These are phyloP conservation scores for Balearica regulorum DNA, from an alignment of 2,797 vertebrate genomes.

Conservation along the genomic window DNA sequence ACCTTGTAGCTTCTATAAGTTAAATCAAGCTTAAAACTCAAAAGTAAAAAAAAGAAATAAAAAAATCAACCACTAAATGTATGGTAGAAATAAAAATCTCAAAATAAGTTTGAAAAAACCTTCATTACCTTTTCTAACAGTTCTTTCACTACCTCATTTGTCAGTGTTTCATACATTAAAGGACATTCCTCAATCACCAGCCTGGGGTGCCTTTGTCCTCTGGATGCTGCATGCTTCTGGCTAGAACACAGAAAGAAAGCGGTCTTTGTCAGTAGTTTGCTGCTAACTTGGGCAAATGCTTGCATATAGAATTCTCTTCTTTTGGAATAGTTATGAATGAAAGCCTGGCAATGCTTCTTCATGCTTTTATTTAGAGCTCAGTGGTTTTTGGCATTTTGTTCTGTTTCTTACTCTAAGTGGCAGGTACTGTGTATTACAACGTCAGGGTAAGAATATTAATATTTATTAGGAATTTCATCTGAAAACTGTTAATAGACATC, in stretches of 20 bases:
- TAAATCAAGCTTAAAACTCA: background rate
- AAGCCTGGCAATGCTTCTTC: background rate
- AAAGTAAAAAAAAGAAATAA: background rate
- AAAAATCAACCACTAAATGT: background rate
- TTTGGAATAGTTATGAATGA: slow-evolving; percentile 3
- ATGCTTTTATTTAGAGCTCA: background rate
- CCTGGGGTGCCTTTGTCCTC: slow-evolving; percentile 82
- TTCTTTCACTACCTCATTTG: slow-evolving; percentile 83
- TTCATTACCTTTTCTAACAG: slow-evolving; percentile 87
- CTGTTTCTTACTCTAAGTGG: background rate
- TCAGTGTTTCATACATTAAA: slow-evolving; percentile 83
- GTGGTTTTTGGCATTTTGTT: background rate
- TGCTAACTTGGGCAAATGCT: background rate
- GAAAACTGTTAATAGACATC: background rate
- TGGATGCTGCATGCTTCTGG: slow-evolving; percentile 78
- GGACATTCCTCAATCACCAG: slow-evolving; percentile 94
- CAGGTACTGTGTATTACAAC: background rate
- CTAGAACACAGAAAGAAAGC: slow-evolving; percentile 69
- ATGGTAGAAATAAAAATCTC: background rate
- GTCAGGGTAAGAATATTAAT: background rate
- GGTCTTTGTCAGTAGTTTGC: slow-evolving; percentile 20
- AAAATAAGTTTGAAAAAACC: background rate
- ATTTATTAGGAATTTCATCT: background rate
- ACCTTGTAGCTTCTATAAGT: background rate
- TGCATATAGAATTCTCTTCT: background rate